A percentile compares a stretch with the other conserved stretches of the same genome.
Evolutionary conservation across 2,888 invertebrate genomes (phyloP).

Genomic region (Flabesymbios commensalis): DNA sequence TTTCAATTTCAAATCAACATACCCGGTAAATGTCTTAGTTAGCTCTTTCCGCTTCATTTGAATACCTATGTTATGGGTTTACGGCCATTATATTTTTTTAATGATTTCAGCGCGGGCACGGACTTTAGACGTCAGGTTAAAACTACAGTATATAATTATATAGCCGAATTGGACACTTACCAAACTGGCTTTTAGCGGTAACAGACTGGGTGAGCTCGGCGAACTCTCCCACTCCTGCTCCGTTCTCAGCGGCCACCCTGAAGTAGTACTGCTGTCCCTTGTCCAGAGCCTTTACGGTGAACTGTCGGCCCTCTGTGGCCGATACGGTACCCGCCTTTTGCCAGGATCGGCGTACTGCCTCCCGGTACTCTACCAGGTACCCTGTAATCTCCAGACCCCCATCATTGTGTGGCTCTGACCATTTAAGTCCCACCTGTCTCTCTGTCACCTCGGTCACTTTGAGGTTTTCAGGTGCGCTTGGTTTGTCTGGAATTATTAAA

Average conservation of each 20-base stretch:
- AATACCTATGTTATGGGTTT: too few species aligned
- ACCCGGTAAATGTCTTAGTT: too few species aligned
- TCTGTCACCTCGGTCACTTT: slow-evolving; percentile 49
- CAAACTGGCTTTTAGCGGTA: slow-evolving; percentile 35
- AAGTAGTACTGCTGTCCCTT: slow-evolving; percentile 72
- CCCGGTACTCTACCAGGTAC: slow-evolving; percentile 59
- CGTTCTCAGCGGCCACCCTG: slow-evolving; percentile 80
- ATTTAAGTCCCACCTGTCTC: slow-evolving; percentile 46
- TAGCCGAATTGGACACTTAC: slow-evolving; percentile 19
- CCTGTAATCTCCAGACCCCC: slow-evolving; percentile 53
- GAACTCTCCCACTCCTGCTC: slow-evolving; percentile 50
- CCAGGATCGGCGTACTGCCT: slow-evolving; percentile 79
- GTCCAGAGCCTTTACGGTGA: slow-evolving; percentile 19
- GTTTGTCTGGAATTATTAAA: slow-evolving; percentile 43
- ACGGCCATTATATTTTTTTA: too few species aligned
- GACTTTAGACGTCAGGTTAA: too few species aligned
- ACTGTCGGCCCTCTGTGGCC: slow-evolving; percentile 29
- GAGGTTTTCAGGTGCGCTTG: slow-evolving; percentile 45
- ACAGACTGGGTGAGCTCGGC: slow-evolving; percentile 49
- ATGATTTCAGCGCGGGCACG: too few species aligned
- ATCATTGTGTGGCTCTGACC: slow-evolving; percentile 47
- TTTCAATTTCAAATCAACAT: too few species aligned
- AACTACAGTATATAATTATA: background rate
- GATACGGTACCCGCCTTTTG: slow-evolving; percentile 43
- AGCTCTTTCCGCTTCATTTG: too few species aligned